A percentile compares a stretch with the other conserved stretches of the same genome.
Conservation (phyloP, 2,888 invertebrate species). For the Cheilosia pagana region DNA sequence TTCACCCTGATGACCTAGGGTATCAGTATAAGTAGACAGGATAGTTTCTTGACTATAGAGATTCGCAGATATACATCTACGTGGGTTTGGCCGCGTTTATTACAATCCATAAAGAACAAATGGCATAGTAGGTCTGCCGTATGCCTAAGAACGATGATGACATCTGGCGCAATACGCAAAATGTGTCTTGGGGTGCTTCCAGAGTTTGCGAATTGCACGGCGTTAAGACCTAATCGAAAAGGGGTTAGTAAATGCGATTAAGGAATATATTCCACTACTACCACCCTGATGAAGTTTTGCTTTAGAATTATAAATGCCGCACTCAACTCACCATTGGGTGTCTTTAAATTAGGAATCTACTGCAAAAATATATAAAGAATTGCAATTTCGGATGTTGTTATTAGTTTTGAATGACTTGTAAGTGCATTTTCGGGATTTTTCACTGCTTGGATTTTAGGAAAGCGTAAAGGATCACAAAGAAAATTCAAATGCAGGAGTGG, state of each 20-base stretch:
- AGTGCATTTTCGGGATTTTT: too few species aligned
- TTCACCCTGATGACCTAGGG: slow-evolving; percentile 64
- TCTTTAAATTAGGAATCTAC: background rate
- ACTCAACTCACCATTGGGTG: background rate
- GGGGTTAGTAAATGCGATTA: slow-evolving; percentile 34
- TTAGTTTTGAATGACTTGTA: too few species aligned
- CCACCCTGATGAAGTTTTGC: slow-evolving; percentile 11
- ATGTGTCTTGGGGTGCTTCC: slow-evolving; percentile 36
- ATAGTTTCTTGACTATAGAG: slow-evolving; percentile 35
- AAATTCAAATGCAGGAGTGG: too few species aligned
- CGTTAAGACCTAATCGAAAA: slow-evolving; percentile 15
- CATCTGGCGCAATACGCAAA: slow-evolving; percentile 43
- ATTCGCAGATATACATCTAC: slow-evolving; percentile 22
- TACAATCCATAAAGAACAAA: slow-evolving; percentile 65
- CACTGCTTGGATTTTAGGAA: too few species aligned
- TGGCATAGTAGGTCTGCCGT: slow-evolving; percentile 47
- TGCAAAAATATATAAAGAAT: background rate
- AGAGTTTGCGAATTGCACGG: slow-evolving; percentile 17
- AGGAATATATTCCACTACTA: background rate
- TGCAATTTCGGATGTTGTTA: background rate
- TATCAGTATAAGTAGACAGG: slow-evolving; percentile 24
- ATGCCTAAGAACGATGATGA: slow-evolving; percentile 16
- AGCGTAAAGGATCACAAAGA: too few species aligned
- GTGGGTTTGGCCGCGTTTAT: slow-evolving; percentile 26
- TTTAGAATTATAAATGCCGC: background rate